These are phyloP conservation scores for Sminthurinus aureus DNA, from an alignment of 2,888 invertebrate genomes.

Conservation along the genomic window DNA sequence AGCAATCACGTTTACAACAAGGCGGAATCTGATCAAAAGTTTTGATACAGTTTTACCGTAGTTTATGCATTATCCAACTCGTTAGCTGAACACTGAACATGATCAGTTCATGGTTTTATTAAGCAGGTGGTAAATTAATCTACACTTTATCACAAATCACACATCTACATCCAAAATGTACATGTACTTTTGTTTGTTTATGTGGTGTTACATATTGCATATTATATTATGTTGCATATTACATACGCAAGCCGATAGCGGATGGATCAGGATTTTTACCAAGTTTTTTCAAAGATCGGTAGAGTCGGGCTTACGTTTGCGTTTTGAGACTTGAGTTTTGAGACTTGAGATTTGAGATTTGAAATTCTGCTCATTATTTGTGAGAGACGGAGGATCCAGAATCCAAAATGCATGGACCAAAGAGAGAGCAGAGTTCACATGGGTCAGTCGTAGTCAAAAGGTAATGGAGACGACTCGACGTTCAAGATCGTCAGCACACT, in stretches of 20 bases:
- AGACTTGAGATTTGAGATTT: constrained; percentile 4
- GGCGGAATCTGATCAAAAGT: background rate
- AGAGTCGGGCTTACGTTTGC: background rate
- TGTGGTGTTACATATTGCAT: background rate
- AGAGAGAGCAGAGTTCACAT: constrained; percentile 34
- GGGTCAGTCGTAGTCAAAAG: constrained; percentile 28
- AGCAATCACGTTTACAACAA: constrained; percentile 8
- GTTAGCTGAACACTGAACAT: constrained; percentile 2
- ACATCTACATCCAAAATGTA: background rate
- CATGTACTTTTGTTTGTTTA: background rate
- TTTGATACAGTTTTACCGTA: background rate
- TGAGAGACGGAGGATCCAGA: constrained; percentile 26
- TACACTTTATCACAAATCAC: background rate
- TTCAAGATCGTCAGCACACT: constrained; percentile 33
- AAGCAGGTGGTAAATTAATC: background rate
- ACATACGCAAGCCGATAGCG: background rate
- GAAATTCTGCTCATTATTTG: constrained; percentile 39
- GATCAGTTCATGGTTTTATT: constrained; percentile 20
- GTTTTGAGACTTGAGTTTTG: background rate
- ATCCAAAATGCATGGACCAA: too few relatives aligned
- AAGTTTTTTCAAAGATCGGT: constrained; percentile 23
- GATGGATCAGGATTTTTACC: constrained; percentile 9
- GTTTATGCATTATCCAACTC: background rate
- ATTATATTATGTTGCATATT: background rate
- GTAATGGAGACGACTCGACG: constrained; percentile 30